Base-by-base conservation (phyloP, 1,140 invertebrate species). In the Cotesia glomerata region DNA sequence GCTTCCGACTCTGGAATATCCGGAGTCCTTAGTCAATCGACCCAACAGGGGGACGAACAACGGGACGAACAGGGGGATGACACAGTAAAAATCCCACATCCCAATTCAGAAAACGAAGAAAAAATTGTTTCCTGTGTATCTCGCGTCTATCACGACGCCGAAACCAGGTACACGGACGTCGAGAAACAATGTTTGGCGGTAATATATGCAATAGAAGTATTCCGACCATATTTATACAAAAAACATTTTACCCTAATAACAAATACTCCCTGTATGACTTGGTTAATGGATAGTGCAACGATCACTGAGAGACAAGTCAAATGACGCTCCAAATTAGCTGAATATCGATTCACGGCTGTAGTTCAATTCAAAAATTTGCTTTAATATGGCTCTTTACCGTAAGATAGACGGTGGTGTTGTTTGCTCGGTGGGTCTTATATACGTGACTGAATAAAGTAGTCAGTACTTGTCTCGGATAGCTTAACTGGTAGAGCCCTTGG, bases 191-290 rank as follows among this genome's bases (percentile, higher is more conserved):
- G 62, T 32, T 52, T 77, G 9, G 72, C 72, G 3, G 66, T 74
- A 4, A 69, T 87, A 4, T 81, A 74, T 73, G 82, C 79, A 0
- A 75, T 86, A 2, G 73, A 83, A 74, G 70, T 85, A 45, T 88
- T 87, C 64, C 56, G 78, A 56, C 77, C 78, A 11, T 89, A 85
- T 73, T 70, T 89, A 2, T 81, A 80, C 61, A 81, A 81, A 14
- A 79, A 54, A 18, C 75, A 80, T 39, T 88, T 89, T 75, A 80
- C 16, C 4, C 77, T 89, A 1, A 63, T 81, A 16, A 88, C 86
- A 0, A 87, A 90, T 71, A 86, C 88, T 63, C 75, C 79, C 61
- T 80, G 82, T 1, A 74, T 89, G 26, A 69, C 64, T 61, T 89
- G 81, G 78, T 70, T 89, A 16, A 26, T 39, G 5, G 32, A 61